Evolutionary conservation across 2,113 vertebrate species (phyloP).

Genomic region (Scatophagus argus): DNA sequence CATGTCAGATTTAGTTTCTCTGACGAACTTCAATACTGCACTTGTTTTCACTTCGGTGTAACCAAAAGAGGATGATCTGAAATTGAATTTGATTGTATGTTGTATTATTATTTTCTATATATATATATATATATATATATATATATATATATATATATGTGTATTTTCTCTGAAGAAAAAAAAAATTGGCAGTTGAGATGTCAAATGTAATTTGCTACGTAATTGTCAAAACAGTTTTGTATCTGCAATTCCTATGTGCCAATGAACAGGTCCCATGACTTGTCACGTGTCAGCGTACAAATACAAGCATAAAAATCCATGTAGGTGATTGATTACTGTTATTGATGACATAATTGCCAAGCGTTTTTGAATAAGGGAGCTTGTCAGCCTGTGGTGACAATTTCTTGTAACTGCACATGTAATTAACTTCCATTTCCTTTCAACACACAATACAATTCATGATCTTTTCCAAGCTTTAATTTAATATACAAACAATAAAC

Average conservation of each 20-base stretch:
- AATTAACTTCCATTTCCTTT: conserved; percentile 37
- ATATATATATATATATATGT: conserved; percentile 24
- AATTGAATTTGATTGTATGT: conserved; percentile 72
- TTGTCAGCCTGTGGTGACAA: background rate
- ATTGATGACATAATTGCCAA: conserved; percentile 41
- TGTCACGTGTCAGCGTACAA: conserved; percentile 35
- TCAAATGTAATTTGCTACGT: conserved; percentile 57
- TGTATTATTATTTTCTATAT: conserved; percentile 56
- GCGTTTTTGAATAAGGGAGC: background rate
- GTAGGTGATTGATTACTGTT: conserved; percentile 3
- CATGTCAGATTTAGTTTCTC: conserved; percentile 44
- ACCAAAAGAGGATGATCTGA: conserved; percentile 60
- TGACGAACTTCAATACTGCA: conserved; percentile 61
- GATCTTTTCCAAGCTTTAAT: conserved; percentile 26
- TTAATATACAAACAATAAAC: conserved; percentile 16
- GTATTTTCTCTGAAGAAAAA: conserved; percentile 9
- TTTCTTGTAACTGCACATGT: conserved; percentile 23
- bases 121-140: conserved; percentile 31
- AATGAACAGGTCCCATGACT: conserved; percentile 51
- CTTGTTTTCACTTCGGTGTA: conserved; percentile 71
- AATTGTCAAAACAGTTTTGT: conserved; percentile 55
- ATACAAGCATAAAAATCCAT: conserved; percentile 4
- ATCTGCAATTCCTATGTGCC: conserved; percentile 68
- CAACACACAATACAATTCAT: background rate
- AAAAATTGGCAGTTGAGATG: conserved; percentile 35